Evolutionary conservation across 1,140 invertebrate genomes (phyloP).

Genomic region (Gyrodactylus bullatarudis): DNA sequence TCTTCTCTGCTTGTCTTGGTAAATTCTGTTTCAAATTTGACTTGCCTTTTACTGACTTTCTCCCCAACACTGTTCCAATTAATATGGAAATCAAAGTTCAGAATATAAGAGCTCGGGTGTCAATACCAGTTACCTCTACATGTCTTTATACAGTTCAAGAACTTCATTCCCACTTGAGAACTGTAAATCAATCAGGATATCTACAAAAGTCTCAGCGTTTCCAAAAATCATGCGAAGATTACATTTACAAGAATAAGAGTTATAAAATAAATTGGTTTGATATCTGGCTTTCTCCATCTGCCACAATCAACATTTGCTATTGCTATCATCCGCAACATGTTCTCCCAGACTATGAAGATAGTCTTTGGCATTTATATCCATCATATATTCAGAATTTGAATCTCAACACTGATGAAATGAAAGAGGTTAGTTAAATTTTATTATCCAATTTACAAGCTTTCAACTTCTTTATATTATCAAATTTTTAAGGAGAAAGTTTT

Average conservation of each 20-base stretch:
- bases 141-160: not conserved
- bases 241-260: not conserved
- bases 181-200: not conserved
- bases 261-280: not conserved
- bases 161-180: not conserved
- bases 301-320: not conserved
- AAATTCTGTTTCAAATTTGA: constrained; percentile 60
- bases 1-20: constrained; percentile 63
- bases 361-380: not conserved
- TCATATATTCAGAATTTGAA: not conserved
- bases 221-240: not conserved
- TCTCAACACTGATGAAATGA: not conserved
- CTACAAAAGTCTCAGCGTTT: not conserved
- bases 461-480: not conserved
- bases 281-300: not conserved
- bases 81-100: constrained; percentile 46
- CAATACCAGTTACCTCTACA: not conserved
- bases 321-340: not conserved
- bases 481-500: not conserved
- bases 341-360: not conserved
- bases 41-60: constrained; percentile 56
- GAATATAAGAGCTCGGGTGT: not conserved
- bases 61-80: constrained; percentile 46
- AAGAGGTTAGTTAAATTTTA: not conserved
- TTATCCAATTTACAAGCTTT: not conserved